Conservation (phyloP, 2,888 invertebrate species). For the Digitonthophagus gazella region DNA sequence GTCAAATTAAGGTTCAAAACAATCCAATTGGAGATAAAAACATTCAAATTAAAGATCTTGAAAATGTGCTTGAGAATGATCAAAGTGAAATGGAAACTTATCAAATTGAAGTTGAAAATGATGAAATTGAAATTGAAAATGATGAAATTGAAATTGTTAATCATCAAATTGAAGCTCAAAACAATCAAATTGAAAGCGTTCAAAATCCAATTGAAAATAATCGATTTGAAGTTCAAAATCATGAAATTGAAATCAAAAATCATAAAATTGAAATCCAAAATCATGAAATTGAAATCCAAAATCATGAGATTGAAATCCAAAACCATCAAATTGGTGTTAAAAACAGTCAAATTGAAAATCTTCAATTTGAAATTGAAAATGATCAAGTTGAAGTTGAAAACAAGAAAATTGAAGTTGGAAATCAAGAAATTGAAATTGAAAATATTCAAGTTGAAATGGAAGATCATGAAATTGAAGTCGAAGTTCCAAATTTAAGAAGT, state of each 20-base stretch:
- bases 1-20: not conserved
- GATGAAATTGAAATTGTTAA: not conserved
- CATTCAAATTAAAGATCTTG: no score
- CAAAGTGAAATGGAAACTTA: no score
- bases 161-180: not conserved
- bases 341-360: no score
- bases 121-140: slow-evolving; percentile 7
- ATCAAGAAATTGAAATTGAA: not conserved
- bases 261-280: not conserved
- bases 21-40: no score
- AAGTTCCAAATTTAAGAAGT: slow-evolving; percentile 3
- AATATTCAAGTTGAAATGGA: not conserved
- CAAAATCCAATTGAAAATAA: not conserved
- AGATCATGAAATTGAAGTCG: not conserved
- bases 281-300: not conserved
- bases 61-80: no score
- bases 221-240: no score
- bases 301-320: no score
- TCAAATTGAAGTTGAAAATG: slow-evolving; percentile 6
- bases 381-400: not conserved
- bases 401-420: not conserved
- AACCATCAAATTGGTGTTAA: no score
- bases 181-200: not conserved
- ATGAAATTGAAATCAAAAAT: slow-evolving; percentile 6
- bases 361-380: not conserved